Conservation (phyloP, 92 coral and sea anemone species). For the Actinernus sp. region DNA sequence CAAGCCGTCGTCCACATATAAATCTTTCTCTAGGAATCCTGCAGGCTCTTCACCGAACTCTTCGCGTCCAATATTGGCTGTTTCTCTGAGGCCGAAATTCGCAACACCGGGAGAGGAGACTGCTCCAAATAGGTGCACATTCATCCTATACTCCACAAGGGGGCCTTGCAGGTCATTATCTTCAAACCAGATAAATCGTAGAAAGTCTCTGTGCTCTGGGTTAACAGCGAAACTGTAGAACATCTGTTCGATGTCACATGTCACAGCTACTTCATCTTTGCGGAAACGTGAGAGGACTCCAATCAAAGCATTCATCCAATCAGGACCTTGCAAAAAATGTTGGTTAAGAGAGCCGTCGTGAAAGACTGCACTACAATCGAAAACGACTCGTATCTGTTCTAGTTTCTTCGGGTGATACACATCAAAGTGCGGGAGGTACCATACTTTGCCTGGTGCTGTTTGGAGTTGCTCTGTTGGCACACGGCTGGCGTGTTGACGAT, state of each 20-base stretch:
- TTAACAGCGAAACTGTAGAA: slow-evolving; percentile 39
- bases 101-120: slow-evolving; percentile 59
- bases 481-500: slow-evolving; percentile 44
- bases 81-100: slow-evolving; percentile 51
- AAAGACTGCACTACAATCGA: slow-evolving; percentile 61
- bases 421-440: slow-evolving; percentile 41
- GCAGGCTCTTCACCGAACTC: slow-evolving; percentile 51
- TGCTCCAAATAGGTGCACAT: slow-evolving; percentile 68
- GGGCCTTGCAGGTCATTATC: slow-evolving; percentile 30
- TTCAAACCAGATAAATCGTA: slow-evolving; percentile 33
- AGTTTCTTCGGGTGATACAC: slow-evolving; percentile 41
- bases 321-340: slow-evolving; percentile 54
- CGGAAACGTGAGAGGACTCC: slow-evolving; percentile 52
- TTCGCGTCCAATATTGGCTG: slow-evolving; percentile 39
- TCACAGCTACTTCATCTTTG: slow-evolving; percentile 29
- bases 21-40: slow-evolving; percentile 47
- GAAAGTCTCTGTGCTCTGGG: slow-evolving; percentile 14
- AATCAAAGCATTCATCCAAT: slow-evolving; percentile 53
- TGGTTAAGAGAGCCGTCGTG: slow-evolving; percentile 33
- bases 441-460: slow-evolving; percentile 25
- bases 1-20: slow-evolving; percentile 60
- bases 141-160: slow-evolving; percentile 31
- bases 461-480: slow-evolving; percentile 3
- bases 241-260: slow-evolving; percentile 50
- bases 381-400: slow-evolving; percentile 29